Percentiles rank a stretch among this genome's conserved stretches.
phyloP scores from a whole-genome alignment of 2,797 vertebrate genomes.

The Cyclura pinguis region DNA sequence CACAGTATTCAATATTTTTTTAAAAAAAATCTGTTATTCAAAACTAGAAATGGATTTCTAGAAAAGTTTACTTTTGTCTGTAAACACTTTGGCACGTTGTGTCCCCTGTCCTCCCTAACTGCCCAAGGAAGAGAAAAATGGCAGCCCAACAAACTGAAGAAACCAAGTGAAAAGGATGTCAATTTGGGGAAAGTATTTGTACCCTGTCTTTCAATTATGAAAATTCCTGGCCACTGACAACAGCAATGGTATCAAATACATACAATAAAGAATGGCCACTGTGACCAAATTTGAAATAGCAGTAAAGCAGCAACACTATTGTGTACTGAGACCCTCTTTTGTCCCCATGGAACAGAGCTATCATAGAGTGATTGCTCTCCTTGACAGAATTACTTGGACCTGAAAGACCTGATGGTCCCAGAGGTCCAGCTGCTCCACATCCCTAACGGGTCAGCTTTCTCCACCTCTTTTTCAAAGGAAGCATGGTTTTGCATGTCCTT shows the following conservation, averaged over 20 bases:
- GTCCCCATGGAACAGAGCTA: no score
- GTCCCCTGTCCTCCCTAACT: no score
- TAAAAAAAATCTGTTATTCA: no score
- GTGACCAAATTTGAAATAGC: neutral
- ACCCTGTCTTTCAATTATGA: neutral
- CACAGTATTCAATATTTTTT: no score
- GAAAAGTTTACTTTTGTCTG: no score
- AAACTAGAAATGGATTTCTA: no score
- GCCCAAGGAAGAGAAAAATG: no score
- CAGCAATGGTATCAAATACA: neutral
- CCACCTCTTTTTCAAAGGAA: neutral
- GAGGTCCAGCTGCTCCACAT: neutral
- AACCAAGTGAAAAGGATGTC: neutral
- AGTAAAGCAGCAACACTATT: neutral
- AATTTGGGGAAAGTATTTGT: neutral
- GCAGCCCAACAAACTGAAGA: no score
- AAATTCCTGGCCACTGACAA: neutral
- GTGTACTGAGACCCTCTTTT: no score
- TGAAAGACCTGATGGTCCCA: neutral
- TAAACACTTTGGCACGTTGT: no score
- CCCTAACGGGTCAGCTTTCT: neutral
- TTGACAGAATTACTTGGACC: neutral
- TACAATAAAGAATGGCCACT: neutral
- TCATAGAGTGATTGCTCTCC: no score
- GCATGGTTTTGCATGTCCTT: no score